These are phyloP conservation scores for Thymelicus acteon DNA, from an alignment of 2,888 invertebrate species.

Conservation along the genomic window DNA sequence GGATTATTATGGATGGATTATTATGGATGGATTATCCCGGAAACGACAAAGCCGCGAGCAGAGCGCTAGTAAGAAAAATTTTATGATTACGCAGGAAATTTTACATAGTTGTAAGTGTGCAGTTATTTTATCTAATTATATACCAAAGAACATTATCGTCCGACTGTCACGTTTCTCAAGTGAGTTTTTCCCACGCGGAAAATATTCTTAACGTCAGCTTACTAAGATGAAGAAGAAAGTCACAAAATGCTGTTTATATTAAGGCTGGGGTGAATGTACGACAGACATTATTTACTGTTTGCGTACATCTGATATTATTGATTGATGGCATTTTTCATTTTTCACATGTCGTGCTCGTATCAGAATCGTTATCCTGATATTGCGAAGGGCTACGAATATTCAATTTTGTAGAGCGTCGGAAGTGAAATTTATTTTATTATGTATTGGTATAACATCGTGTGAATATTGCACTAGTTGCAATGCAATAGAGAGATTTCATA, in stretches of 20 bases:
- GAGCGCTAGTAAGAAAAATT: neutral
- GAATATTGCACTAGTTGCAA: neutral
- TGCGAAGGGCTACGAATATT: conserved; percentile 34
- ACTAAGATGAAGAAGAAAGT: conserved; percentile 58
- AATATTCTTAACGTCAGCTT: conserved; percentile 63
- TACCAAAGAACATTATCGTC: conserved; percentile 64
- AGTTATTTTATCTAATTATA: conserved; percentile 69
- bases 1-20: too few species aligned
- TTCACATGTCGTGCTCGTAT: conserved; percentile 48
- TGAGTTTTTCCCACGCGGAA: conserved; percentile 63
- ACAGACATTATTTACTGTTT: conserved; percentile 51
- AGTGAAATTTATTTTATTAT: conserved; percentile 31
- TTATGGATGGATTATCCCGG: too few species aligned
- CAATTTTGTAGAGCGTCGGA: conserved; percentile 10
- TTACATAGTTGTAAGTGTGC: conserved; percentile 23
- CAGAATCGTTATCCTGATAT: conserved; percentile 56
- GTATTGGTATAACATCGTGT: neutral
- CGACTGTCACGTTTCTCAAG: conserved; percentile 63
- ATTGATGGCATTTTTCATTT: conserved; percentile 65
- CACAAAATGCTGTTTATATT: conserved; percentile 54
- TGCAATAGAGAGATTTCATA: neutral
- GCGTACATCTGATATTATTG: conserved; percentile 62
- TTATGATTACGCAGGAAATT: neutral
- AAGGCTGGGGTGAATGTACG: conserved; percentile 56
- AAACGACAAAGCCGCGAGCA: too few species aligned